Evolutionary conservation across 35 echinoderm and acorn worm genomes (phyloP), one percentile per base, ranked within the genome.

Genomic region (Heliocidaris tuberculata): DNA sequence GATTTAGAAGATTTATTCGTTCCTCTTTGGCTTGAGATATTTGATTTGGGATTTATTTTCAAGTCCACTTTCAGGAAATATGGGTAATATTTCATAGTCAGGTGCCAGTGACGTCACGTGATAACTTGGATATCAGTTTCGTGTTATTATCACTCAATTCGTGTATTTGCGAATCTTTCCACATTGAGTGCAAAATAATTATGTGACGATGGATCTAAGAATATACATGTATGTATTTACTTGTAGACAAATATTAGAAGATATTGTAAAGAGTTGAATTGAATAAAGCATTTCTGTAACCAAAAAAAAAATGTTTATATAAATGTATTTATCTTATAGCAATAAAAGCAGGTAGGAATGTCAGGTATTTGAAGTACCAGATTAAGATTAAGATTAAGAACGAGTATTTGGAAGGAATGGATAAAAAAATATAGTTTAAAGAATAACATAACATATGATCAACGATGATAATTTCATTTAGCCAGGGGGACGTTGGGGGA

Each of bases 1-100:
- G 65, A 78, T 78, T 78, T 78, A 78, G 19, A 21, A 78, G 65
- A 78, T 78, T 78, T 19, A 78, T 78, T 27, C 7, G 65, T 27
- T 78, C 65, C 65, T 78, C 65, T 78, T 27, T 2, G 65, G 65
- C 65, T 78, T 29, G 65, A n/a, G 65, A 78, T 78, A 78, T 78
- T 78, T 78, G 65, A 78, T 78, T 78, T 78, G 21, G 65, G 65
- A 78, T 78, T 78, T 78, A 19, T 78, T 24, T 78, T 27, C 6
- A 78, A 93, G 30, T 59, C 91, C 91, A 52, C 52, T 93, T 93
- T 59, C 91, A 49, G 91, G 31, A 59, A 49, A 93, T 52, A 48
- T 93, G 59, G 24, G 21, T 48, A 92, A 48, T 49, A n/a, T 31
- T 32, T 92, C 90, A 50, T 9, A 92, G 31, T 92, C 35, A 49